Evolutionary conservation across 2,113 vertebrate genomes (phyloP).

Genomic region (Vidua chalybeata): DNA sequence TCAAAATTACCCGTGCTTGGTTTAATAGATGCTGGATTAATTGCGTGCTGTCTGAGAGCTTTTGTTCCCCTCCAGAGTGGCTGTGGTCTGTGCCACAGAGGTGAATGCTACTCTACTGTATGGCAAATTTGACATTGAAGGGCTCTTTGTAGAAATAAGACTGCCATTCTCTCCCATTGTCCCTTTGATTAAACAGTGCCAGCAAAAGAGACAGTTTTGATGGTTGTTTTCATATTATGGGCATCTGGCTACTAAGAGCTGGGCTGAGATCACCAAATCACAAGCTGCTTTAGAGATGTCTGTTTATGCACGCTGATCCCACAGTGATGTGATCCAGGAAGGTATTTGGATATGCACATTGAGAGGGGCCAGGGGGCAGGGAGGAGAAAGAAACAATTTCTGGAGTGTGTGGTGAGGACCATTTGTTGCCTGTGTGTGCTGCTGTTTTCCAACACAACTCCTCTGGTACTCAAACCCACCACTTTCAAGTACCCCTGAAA

Average conservation of each 20-base stretch:
- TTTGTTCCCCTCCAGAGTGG: slow-evolving; percentile 59
- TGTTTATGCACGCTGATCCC: not conserved
- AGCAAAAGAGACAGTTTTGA: slow-evolving; percentile 59
- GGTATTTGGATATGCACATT: slow-evolving; percentile 10
- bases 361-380: no score
- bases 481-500: not conserved
- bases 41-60: slow-evolving; percentile 64
- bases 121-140: slow-evolving; percentile 69
- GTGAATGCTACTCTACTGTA: slow-evolving; percentile 61
- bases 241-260: slow-evolving; percentile 57
- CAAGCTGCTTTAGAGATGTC: slow-evolving; percentile 15
- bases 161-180: slow-evolving; percentile 57
- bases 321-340: slow-evolving; percentile 11
- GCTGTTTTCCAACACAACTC: not conserved
- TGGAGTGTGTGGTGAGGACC: not conserved
- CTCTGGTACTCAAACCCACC: not conserved
- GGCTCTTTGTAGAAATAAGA: slow-evolving; percentile 54
- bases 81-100: slow-evolving; percentile 63
- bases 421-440: not conserved
- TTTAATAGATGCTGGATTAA: slow-evolving; percentile 69
- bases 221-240: slow-evolving; percentile 56
- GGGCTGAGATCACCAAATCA: slow-evolving; percentile 59
- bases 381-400: not conserved
- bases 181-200: slow-evolving; percentile 55
- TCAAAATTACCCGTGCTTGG: slow-evolving; percentile 61